Base-by-base conservation (phyloP, 2,797 vertebrate genomes). In the Bufotes viridis region DNA sequence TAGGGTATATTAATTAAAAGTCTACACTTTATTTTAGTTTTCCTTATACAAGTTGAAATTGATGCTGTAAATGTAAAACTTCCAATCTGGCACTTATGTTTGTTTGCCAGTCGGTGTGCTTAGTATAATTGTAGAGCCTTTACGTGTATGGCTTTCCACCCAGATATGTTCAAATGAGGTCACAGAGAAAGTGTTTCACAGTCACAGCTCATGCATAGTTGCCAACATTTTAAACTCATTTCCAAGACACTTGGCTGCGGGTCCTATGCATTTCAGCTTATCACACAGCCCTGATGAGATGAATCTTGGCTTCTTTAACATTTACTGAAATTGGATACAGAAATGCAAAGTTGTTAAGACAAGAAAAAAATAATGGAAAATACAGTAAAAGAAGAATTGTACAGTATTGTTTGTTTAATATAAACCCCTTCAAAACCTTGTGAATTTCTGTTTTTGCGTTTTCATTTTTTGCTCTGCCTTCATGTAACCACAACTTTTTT, bases 141-240 rank as follows among this genome's bases (percentile, higher is more conserved):
- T 74, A 74, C 12, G 34, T 49, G 9, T 75, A 29, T 15, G 67
- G 24, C 67, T 69, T 69, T 49, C 18, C 20, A 74, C 34, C 72
- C 72, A 74, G 51, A 79, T 74, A 75, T 75, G 72, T 75, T 75
- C 20, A 75, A 53, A 75, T 75, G 72, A 75, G 72, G 72, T 75
- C 72, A 75, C 2, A 53, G 42, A 5, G 72, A 75, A 53, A 75
- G 72, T 22, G 49, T 53, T 75, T 53, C 72, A 75, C 72, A 75
- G 42, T 11, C 72, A 51, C 72, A 51, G 72, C 72, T 49, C 18
- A 20, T 11, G 20, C 72, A 74, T 6, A 75, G 42, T 51, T 51
- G 72, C 72, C 72, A 75, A 75, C 20, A 75, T 12, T 53, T 51
- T 75, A 51, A 22, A 75, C 51, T 51, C 3, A 75, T 75, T 75